These are phyloP conservation scores for Schizothorax lantsangensis DNA, from an alignment of 2,797 vertebrate species.

Conservation along the genomic window DNA sequence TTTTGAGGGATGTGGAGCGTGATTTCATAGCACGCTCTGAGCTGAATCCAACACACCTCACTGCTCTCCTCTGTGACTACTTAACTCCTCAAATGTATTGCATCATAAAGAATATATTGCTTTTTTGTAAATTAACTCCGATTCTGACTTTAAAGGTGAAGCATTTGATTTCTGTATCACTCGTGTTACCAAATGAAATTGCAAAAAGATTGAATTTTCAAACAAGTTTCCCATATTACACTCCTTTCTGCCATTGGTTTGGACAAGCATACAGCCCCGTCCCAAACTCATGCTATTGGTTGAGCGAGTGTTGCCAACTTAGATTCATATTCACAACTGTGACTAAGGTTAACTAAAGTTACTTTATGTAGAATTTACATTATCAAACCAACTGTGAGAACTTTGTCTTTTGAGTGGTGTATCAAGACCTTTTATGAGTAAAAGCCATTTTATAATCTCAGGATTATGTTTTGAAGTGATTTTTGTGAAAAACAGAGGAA, in stretches of 20 bases:
- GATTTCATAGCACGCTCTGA: constrained; percentile 15
- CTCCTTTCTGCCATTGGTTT: not conserved
- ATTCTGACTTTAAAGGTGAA: constrained; percentile 22
- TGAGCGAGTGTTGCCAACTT: not conserved
- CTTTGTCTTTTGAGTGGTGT: constrained; percentile 53
- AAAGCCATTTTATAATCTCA: constrained; percentile 65
- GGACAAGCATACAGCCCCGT: not conserved
- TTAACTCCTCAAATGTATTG: constrained; percentile 13
- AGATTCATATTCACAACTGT: not conserved
- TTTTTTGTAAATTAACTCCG: constrained; percentile 15
- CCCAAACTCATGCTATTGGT: not conserved
- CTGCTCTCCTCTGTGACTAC: not conserved
- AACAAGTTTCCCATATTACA: not conserved
- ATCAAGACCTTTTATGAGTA: constrained; percentile 70
- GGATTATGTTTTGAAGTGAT: not conserved
- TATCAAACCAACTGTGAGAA: not conserved
- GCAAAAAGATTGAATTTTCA: constrained; percentile 3
- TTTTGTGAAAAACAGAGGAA: not conserved
- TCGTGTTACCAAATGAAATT: constrained; percentile 1
- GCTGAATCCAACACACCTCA: constrained; percentile 14
- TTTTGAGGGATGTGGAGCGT: not conserved
- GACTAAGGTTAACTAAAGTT: not conserved
- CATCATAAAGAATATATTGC: not conserved
- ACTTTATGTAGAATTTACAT: too few relatives aligned
- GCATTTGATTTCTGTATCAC: constrained; percentile 4